Evolutionary conservation across 2,888 invertebrate genomes (phyloP).

Genomic region (Ferrisia virgata): DNA sequence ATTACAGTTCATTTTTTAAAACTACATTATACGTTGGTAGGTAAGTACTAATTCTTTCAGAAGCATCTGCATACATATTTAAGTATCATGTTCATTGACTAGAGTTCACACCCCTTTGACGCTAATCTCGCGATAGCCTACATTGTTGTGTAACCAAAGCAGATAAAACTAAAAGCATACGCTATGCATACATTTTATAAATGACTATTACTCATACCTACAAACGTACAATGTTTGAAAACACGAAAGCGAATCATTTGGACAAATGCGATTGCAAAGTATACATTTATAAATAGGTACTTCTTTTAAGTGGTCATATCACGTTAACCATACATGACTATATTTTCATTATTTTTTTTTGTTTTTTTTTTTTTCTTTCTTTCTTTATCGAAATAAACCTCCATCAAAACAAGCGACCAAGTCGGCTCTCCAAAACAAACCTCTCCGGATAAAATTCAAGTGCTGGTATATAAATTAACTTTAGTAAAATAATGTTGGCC

Average conservation of each 20-base stretch:
- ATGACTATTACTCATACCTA: not conserved
- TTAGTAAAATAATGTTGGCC: not conserved
- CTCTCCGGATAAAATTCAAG: not conserved
- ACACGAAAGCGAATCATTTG: not conserved
- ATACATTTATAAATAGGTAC: not conserved
- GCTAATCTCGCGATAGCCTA: not conserved
- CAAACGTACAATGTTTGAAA: conserved; percentile 11
- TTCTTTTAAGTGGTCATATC: conserved; percentile 3
- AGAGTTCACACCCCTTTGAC: not conserved
- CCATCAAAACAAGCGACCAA: not conserved
- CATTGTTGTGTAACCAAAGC: not conserved
- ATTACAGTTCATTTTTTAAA: no score
- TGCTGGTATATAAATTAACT: not conserved
- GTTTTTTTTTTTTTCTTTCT: no score
- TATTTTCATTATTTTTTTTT: no score
- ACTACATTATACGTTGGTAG: no score
- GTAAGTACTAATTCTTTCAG: not conserved
- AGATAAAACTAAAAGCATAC: no score
- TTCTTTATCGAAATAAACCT: not conserved
- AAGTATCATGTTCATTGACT: not conserved
- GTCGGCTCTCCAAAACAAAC: not conserved
- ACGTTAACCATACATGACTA: not conserved
- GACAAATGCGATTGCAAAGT: not conserved
- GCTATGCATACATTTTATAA: not conserved
- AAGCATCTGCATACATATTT: no score